phyloP scores from a whole-genome alignment of 2,888 invertebrate species.

The Formica aserva region DNA sequence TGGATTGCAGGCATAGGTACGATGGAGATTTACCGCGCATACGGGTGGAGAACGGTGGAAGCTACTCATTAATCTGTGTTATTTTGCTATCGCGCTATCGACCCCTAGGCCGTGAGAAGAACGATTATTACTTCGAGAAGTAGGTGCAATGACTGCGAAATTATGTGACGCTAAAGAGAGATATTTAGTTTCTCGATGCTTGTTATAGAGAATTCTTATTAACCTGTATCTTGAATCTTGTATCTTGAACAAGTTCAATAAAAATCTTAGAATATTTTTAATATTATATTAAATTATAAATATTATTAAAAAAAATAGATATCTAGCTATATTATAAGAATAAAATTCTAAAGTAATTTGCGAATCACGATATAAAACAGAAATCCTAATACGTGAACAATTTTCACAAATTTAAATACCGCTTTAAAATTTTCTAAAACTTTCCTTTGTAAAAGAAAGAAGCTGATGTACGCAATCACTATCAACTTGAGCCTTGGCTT shows the following conservation, averaged over 20 bases:
- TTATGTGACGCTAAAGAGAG: slow-evolving; percentile 42
- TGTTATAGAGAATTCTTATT: neutral
- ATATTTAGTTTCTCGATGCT: slow-evolving; percentile 37
- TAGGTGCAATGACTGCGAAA: slow-evolving; percentile 20
- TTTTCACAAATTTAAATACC: neutral
- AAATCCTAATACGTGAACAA: neutral
- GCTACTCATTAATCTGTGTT: slow-evolving; percentile 38
- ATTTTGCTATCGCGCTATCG: slow-evolving; percentile 45
- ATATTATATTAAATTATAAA: neutral
- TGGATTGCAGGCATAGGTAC: slow-evolving; percentile 10
- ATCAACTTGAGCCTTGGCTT: slow-evolving; percentile 18
- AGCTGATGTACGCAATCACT: slow-evolving; percentile 27
- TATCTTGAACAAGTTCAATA: neutral
- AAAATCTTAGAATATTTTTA: neutral
- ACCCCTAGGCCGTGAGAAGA: slow-evolving; percentile 47
- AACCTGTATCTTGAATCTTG: neutral
- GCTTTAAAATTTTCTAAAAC: neutral
- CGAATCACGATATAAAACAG: neutral
- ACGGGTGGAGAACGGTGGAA: slow-evolving; percentile 27
- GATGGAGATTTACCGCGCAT: slow-evolving; percentile 20
- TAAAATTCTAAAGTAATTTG: neutral
- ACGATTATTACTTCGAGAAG: slow-evolving; percentile 31
- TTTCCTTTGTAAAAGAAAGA: neutral
- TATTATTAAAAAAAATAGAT: neutral
- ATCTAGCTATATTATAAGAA: neutral